Evolutionary conservation across 2,888 invertebrate species (phyloP).

Genomic region (Ischnura elegans): DNA sequence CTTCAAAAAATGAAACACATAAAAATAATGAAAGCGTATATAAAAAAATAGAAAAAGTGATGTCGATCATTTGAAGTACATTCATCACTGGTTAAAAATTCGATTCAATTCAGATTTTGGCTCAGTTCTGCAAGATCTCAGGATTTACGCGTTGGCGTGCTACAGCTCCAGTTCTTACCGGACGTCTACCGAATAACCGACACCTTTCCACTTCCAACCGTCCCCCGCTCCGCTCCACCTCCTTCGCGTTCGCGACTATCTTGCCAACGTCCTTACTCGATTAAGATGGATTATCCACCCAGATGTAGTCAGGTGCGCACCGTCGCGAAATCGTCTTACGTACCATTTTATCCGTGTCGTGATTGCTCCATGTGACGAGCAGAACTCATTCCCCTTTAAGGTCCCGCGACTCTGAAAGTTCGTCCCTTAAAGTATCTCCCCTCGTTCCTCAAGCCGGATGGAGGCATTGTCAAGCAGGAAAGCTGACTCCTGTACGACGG

Average conservation of each 20-base stretch:
- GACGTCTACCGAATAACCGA: neutral
- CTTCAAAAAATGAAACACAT: too few species aligned
- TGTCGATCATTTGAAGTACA: too few species aligned
- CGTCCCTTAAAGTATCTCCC: neutral
- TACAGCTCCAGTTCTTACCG: neutral
- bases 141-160: neutral
- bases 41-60: too few species aligned
- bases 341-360: neutral
- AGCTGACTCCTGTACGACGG: neutral
- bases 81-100: too few species aligned
- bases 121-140: too few species aligned
- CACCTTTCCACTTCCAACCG: neutral
- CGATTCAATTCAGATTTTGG: too few species aligned
- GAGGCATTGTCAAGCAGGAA: neutral
- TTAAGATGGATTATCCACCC: conserved; percentile 6
- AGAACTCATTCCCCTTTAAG: neutral
- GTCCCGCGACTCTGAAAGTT: neutral
- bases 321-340: conserved; percentile 1
- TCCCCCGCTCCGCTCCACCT: neutral
- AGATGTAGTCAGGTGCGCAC: neutral
- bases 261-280: neutral
- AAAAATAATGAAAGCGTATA: too few species aligned
- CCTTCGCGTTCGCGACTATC: neutral
- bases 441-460: neutral
- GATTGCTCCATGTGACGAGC: neutral